Base-by-base conservation (phyloP, 2,797 vertebrate species). In the Salmo trutta region DNA sequence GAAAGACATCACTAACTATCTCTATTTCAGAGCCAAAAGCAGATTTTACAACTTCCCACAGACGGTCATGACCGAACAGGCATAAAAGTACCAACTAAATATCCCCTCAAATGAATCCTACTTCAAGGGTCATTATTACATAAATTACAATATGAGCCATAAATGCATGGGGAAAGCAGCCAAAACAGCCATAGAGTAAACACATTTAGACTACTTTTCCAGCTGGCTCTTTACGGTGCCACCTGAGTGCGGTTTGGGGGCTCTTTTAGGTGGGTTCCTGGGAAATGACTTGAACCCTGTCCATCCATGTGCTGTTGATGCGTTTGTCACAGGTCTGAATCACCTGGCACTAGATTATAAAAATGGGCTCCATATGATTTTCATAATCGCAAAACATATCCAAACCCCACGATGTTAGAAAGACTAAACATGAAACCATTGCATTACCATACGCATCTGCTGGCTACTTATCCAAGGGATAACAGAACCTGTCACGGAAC, bases 191-290 rank as follows among this genome's bases (percentile, higher is more conserved):
- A 19, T 59, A 79, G 62, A 75, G 75, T 84, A 84, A 82, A 82
- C 67, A 88, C 84, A 84, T 77, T 77, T 62, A 24, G 83, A 88
- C 82, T 3, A 41, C 24, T 88, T 90, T 81, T 75, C 84, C 91
- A 92, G 89, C 82, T 90, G 88, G 54, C 29, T 82, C 75, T 79
- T 82, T 75, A 79, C 59, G 41, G 71, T 85, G 87, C 86, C 91
- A 92, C 86, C 91, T 91, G 85, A 91, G 83, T 84, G 83, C 15
- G 72, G 80, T 87, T 47, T 47, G 41, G 8, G 41, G 84, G 69
- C 80, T 78, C 80, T 83, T 88, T 78, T 76, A 83, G 79, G 75
- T 17, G 72, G 24, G 64, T 65, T 87, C 78, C 86, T 88, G 87
- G 87, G 84, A 91, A 90, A 85, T 27, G 2, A 41, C 77, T 84